These are phyloP conservation scores for Octonoba sinensis DNA, from an alignment of 2,888 invertebrate genomes.

Conservation along the genomic window DNA sequence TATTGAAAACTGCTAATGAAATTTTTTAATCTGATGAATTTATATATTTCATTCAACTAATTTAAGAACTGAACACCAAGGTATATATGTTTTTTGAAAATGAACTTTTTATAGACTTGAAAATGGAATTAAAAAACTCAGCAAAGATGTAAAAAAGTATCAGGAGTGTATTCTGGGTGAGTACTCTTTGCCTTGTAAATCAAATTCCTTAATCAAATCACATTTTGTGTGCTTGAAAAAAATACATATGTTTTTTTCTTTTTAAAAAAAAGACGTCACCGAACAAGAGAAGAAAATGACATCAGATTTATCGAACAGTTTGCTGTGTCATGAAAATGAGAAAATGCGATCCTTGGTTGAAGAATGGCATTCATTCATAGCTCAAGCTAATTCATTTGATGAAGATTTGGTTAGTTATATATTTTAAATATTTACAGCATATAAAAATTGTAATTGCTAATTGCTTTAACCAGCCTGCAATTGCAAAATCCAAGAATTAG, in stretches of 20 bases:
- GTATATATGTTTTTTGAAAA: not conserved
- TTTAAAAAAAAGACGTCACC: slow-evolving; percentile 26
- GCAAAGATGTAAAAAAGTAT: slow-evolving; percentile 62
- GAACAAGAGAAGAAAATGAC: slow-evolving; percentile 71
- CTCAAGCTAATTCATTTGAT: slow-evolving; percentile 69
- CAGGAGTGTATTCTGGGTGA: slow-evolving; percentile 57
- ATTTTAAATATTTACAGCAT: not conserved
- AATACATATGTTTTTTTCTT: not conserved
- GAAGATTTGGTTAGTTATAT: slow-evolving; percentile 66
- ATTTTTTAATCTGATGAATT: no score
- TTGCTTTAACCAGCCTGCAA: no score
- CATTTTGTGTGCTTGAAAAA: not conserved
- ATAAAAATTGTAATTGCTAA: no score
- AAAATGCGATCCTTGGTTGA: slow-evolving; percentile 72
- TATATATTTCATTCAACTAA: no score
- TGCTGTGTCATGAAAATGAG: slow-evolving; percentile 71
- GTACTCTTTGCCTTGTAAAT: not conserved
- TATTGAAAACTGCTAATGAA: no score
- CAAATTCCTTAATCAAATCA: not conserved
- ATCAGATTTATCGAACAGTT: slow-evolving; percentile 71
- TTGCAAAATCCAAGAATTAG: no score
- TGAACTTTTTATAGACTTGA: slow-evolving; percentile 35
- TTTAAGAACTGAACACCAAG: not conserved
- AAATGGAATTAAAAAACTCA: slow-evolving; percentile 48
- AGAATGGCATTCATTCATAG: slow-evolving; percentile 73